Conservation (phyloP, 35 echinoderm and acorn worm species). For the Diadema setosum region DNA sequence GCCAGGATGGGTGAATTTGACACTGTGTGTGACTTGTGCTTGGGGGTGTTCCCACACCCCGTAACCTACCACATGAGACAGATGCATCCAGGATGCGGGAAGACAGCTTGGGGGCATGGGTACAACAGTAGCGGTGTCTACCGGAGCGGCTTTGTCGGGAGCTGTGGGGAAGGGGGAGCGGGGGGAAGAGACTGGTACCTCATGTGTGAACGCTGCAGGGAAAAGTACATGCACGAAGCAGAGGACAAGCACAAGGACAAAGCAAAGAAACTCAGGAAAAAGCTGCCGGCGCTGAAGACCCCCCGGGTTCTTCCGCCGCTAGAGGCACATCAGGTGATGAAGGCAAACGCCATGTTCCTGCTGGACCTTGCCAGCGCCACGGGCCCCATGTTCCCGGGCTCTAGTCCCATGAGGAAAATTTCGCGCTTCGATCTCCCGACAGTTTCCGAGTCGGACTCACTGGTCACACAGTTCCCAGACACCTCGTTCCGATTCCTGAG, state of each 20-base stretch:
- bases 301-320: constrained; percentile 80
- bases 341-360: constrained; percentile 94
- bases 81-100: constrained; percentile 89
- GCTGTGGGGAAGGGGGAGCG: constrained; percentile 85
- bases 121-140: constrained; percentile 98
- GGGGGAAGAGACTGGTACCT: constrained; percentile 96
- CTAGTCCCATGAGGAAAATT: constrained; percentile 40
- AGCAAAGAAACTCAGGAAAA: constrained; percentile 83
- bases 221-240: constrained; percentile 86
- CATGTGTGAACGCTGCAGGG: constrained; percentile 90
- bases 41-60: constrained; percentile 86
- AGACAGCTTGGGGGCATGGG: constrained; percentile 78
- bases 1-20: constrained; percentile 71
- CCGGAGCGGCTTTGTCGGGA: constrained; percentile 92
- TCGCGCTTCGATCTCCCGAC: constrained; percentile 88
- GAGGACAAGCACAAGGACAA: constrained; percentile 91
- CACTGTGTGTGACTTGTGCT: constrained; percentile 83
- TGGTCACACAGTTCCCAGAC: constrained; percentile 41
- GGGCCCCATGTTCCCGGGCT: constrained; percentile 45
- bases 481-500: constrained; percentile 83
- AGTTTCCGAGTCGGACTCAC: constrained; percentile 60
- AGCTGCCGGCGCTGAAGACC: constrained; percentile 67
- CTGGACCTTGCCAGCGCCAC: constrained; percentile 88
- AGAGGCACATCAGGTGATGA: constrained; percentile 97
- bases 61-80: constrained; percentile 98